Base-by-base conservation (phyloP, 2,797 vertebrate genomes). In the Phoxinus dragarum region DNA sequence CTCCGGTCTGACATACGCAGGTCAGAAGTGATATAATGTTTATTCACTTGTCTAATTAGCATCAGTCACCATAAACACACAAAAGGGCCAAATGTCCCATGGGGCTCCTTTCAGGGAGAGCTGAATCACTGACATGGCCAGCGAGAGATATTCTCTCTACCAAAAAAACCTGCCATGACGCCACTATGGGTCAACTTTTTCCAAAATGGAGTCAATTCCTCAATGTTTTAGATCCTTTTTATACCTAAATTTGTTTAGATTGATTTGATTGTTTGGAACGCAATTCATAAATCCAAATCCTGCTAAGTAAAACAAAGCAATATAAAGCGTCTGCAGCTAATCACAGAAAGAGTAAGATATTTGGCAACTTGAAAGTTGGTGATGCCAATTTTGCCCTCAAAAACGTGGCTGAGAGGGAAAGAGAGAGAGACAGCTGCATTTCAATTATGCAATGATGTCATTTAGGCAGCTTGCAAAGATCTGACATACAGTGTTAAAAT, bases 21-120 rank as follows among this genome's bases (percentile, higher is more conserved):
- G 81, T 76, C 36, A 75, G 49, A 69, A 66, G 69, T 54, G 52
- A 71, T 42, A 54, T 86, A 34, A 86, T 88, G 87, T 90, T 89
- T 90, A 81, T 84, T 76, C 85, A 86, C 86, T 90, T 87, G 87
- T 88, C 89, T 88, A 82, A 91, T 91, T 90, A 90, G 88, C 84
- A 89, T 90, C 89, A 84, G 86, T 91, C 84, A 84, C 88, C 87
- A 88, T 88, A 89, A 90, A 91, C 82, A 82, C 86, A 91, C 89
- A 91, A 88, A 90, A 88, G 87, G 79, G 47, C 87, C 89, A 81
- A 74, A 88, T 76, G 86, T 73, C 87, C 87, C 86, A 69, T 75
- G 83, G 77, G 88, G 85, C 80, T 49, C 77, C 79, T 80, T 87
- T 88, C 81, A 87, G 64, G 82, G 88, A 84, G 71, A 87, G 82